phyloP scores from a whole-genome alignment of 2,888 invertebrate species.

The Dryocosmus kuriphilus region DNA sequence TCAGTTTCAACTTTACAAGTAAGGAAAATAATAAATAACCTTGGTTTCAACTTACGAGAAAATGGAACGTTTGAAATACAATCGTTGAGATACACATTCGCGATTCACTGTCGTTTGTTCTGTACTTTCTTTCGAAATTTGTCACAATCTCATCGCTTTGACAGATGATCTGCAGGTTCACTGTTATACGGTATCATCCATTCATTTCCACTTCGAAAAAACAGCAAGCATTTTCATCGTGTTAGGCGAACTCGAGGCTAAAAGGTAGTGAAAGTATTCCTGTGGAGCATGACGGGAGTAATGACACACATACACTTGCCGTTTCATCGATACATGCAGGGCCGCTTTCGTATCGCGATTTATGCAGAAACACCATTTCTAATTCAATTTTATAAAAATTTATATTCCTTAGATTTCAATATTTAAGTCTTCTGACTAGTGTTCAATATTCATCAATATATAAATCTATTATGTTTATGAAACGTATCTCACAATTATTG shows the following conservation, averaged over 20 bases:
- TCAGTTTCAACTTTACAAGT: not conserved
- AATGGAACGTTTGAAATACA: not conserved
- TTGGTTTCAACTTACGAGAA: not conserved
- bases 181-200: conserved; percentile 45
- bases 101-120: conserved; percentile 6
- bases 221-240: conserved; percentile 61
- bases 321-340: conserved; percentile 1
- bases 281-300: conserved; percentile 73
- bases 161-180: conserved; percentile 20
- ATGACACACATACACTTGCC: conserved; percentile 66
- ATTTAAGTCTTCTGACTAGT: too few relatives aligned
- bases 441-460: too few relatives aligned
- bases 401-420: not conserved
- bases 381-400: not conserved
- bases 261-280: conserved; percentile 74
- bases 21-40: not conserved
- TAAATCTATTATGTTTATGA: too few relatives aligned
- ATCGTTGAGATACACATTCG: not conserved
- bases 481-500: too few relatives aligned
- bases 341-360: not conserved
- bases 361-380: conserved; percentile 2
- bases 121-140: not conserved
- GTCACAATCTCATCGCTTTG: conserved; percentile 12
- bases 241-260: conserved; percentile 67
- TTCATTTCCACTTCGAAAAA: conserved; percentile 57